Base-by-base conservation (phyloP, 2,888 invertebrate species). In the Agrilus cyanescens region DNA sequence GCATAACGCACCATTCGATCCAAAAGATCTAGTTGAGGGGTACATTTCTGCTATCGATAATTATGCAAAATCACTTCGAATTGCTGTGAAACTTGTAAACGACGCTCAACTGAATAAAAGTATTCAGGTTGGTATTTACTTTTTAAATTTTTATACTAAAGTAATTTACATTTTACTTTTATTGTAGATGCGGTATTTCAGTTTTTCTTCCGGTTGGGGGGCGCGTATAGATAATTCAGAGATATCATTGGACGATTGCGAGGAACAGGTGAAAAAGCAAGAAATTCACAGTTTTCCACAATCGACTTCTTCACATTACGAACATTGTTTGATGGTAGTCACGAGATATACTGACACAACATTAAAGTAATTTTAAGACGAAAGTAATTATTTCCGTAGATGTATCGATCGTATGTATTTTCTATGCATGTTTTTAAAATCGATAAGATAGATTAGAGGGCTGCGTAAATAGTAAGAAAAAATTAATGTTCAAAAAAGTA, bases 11-110 rank as follows among this genome's bases (percentile, higher is more conserved):
- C 68, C 72, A 6, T 64, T 64, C 2, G 75, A 74, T 45, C 50
- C 70, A 2, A 67, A 70, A 32, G 79, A 76, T 49, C 56, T 74
- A 51, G 65, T 73, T 40, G 67, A 72, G 3, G 58, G 65, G 0
- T 72, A 75, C 58, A 66, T 75, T 13, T 69, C 69, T 42, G 71
- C 72, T 36, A 70, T 78, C 53, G 80, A 81, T 58, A 66, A 71
- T 0, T 61, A 72, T 38, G 79, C 77, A 0, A 66, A 70, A 42
- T 77, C 71, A 0, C 59, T 81, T 33, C 62, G 73, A 12, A 59
- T 67, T 42, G 76, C 78, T 0, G 69, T 71, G 45, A 66, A 60
- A 37, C 61, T 80, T 12, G 58, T 70, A 2, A 60, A 72, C 1
- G 78, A 78, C 33, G 76, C 75, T 38, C 61, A 73, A 4, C 68